Conservation (phyloP, 2,113 vertebrate species). For the Chinchilla lanigera region DNA sequence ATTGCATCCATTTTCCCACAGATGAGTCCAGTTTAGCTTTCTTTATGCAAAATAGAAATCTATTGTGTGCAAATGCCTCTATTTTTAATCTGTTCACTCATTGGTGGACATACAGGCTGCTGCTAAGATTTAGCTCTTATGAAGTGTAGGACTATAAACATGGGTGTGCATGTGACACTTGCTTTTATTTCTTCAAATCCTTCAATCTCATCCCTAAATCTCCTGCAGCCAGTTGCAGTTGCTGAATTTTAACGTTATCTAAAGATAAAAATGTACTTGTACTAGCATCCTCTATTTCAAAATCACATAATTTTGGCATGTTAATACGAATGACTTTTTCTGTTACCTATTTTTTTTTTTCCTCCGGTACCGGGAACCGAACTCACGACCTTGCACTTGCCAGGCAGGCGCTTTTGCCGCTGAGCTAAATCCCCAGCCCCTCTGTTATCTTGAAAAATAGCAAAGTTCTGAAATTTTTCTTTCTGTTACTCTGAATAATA, state of each 20-base stretch:
- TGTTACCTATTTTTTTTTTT: too few relatives aligned
- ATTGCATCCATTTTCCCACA: not conserved
- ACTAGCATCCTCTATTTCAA: not conserved
- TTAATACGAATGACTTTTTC: not conserved
- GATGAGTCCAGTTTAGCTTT: not conserved
- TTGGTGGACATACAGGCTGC: not conserved
- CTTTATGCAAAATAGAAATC: not conserved
- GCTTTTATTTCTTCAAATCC: not conserved
- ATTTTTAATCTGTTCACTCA: not conserved
- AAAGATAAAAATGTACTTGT: not conserved
- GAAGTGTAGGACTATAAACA: not conserved
- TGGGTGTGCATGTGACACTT: not conserved
- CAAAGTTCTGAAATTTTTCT: not conserved
- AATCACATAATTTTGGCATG: not conserved
- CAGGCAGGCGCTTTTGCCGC: too few relatives aligned
- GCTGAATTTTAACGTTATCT: not conserved
- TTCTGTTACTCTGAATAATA: conserved; percentile 1
- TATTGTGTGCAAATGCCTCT: not conserved
- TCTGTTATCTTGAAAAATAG: not conserved
- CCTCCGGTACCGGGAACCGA: too few relatives aligned
- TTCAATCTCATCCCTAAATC: not conserved
- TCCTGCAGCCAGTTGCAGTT: not conserved
- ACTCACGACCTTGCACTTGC: too few relatives aligned
- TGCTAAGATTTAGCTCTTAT: not conserved
- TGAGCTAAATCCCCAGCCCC: too few relatives aligned